Conservation (phyloP, 2,113 vertebrate genomes). For the Chloebia gouldiae region DNA sequence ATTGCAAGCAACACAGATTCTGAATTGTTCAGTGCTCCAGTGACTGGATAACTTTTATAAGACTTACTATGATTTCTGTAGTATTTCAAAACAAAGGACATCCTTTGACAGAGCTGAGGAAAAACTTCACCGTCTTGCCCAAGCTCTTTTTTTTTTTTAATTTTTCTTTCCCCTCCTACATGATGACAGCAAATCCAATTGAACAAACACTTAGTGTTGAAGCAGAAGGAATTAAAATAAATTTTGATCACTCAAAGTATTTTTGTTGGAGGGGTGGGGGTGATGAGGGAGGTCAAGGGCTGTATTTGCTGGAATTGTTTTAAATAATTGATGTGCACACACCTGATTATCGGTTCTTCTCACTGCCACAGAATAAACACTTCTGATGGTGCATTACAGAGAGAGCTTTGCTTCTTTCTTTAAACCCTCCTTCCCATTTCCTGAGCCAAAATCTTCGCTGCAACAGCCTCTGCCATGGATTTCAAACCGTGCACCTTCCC, state of each 20-base stretch:
- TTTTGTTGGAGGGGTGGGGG: neutral
- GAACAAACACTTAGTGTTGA: neutral
- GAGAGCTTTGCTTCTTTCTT: neutral
- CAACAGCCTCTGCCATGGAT: neutral
- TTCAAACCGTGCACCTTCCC: neutral
- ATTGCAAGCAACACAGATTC: neutral
- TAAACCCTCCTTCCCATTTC: neutral
- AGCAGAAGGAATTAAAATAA: neutral
- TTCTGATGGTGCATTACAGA: neutral
- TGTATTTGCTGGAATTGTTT: slow-evolving; percentile 51
- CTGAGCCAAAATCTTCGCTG: neutral
- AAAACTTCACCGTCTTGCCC: neutral
- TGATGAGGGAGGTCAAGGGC: neutral
- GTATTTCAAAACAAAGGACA: neutral
- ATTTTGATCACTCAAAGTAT: neutral
- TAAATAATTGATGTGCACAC: slow-evolving; percentile 7
- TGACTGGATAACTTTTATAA: slow-evolving; percentile 15
- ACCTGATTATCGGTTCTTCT: slow-evolving; percentile 1
- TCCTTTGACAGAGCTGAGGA: neutral
- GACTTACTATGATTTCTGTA: neutral
- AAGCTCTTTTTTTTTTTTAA: neutral
- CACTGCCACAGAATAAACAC: slow-evolving; percentile 57
- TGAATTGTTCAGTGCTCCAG: neutral
- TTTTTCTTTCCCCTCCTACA: neutral
- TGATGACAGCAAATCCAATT: neutral